Evolutionary conservation across 2,113 vertebrate species (phyloP).

Genomic region (Andinoacara biseriatus): DNA sequence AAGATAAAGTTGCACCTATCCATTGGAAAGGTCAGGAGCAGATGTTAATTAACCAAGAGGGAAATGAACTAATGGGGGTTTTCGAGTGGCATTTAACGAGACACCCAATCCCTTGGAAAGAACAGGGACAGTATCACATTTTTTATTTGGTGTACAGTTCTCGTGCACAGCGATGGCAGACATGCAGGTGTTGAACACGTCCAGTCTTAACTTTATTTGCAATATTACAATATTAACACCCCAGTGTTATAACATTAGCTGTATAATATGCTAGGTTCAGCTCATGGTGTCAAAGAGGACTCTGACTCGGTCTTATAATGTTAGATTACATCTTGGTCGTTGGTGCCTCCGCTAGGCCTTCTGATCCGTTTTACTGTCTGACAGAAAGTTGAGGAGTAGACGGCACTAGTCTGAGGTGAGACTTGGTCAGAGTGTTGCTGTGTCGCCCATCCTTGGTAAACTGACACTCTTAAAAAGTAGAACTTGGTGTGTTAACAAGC

Average conservation of each 20-base stretch:
- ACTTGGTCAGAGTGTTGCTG: neutral
- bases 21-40: slow-evolving; percentile 83
- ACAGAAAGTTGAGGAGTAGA: neutral
- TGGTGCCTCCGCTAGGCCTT: slow-evolving; percentile 55
- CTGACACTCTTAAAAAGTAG: neutral
- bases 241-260: neutral
- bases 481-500: neutral
- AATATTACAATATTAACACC: neutral
- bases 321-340: slow-evolving; percentile 35
- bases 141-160: slow-evolving; percentile 61
- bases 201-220: neutral
- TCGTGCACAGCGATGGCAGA: neutral
- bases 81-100: slow-evolving; percentile 82
- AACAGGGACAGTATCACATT: slow-evolving; percentile 63
- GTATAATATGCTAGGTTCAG: neutral
- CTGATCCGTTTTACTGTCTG: neutral
- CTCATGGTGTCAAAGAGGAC: neutral
- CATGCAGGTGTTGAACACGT: slow-evolving; percentile 12
- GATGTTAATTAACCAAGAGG: slow-evolving; percentile 91
- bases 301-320: neutral
- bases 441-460: neutral
- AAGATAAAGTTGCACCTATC: slow-evolving; percentile 85
- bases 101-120: slow-evolving; percentile 74
- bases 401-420: neutral
- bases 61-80: slow-evolving; percentile 85